Percentiles rank a stretch among this genome's conserved stretches.
Conservation (phyloP, 2,888 invertebrate species). For the Rosalia funebris region DNA sequence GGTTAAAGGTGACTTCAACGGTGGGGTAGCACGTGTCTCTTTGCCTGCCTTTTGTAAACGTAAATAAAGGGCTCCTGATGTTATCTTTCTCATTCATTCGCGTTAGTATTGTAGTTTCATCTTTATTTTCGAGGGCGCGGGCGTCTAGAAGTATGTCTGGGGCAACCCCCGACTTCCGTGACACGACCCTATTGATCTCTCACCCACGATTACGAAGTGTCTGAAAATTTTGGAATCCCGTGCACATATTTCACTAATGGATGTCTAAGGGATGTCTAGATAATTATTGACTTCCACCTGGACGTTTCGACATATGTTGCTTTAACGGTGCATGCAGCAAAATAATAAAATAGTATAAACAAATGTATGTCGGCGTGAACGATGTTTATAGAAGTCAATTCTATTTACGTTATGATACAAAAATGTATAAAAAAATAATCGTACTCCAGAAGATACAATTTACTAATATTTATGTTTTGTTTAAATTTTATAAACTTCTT, state of each 20-base stretch:
- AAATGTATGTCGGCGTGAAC: no score
- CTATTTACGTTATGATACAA: no score
- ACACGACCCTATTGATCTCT: conserved; percentile 43
- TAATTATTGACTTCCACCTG: conserved; percentile 26
- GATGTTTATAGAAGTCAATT: no score
- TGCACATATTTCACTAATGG: conserved; percentile 47
- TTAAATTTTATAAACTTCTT: no score
- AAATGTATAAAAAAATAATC: no score
- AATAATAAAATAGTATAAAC: no score
- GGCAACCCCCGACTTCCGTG: conserved; percentile 44
- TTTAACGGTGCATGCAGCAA: background rate
- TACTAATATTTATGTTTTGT: no score
- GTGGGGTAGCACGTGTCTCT: conserved; percentile 18
- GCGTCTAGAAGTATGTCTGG: conserved; percentile 14
- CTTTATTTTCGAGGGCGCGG: conserved; percentile 1
- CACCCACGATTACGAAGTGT: conserved; percentile 38
- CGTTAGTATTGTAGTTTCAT: background rate
- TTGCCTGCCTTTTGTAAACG: conserved; percentile 31
- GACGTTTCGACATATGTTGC: background rate
- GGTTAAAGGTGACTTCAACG: conserved; percentile 31
- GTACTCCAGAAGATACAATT: no score
- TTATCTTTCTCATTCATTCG: background rate
- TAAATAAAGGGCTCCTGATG: conserved; percentile 12
- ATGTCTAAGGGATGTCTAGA: conserved; percentile 37
- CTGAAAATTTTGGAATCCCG: conserved; percentile 39